phyloP scores from a whole-genome alignment of 2,797 vertebrate species.

The Poecilia picta region DNA sequence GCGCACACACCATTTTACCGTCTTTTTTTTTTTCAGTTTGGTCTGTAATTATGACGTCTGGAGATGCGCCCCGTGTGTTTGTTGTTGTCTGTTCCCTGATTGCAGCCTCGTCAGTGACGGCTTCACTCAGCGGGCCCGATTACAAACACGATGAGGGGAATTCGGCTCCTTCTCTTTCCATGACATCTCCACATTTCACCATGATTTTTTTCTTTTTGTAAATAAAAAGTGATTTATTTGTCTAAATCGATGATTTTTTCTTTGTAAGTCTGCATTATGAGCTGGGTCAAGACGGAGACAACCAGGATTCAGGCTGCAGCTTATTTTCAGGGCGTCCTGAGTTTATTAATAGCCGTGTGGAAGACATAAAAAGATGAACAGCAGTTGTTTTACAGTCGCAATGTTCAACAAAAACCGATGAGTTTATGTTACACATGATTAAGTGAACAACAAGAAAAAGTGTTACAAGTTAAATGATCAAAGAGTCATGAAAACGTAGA shows the following conservation, averaged over 20 bases:
- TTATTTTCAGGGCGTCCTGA: neutral
- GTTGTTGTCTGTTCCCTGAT: constrained; percentile 63
- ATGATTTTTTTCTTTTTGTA: neutral
- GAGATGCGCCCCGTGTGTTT: constrained; percentile 65
- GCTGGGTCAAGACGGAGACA: neutral
- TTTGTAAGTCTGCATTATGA: neutral
- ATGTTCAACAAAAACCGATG: neutral
- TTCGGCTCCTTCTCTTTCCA: constrained; percentile 26
- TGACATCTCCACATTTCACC: constrained; percentile 8
- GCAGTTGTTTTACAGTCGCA: neutral
- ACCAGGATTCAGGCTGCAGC: neutral
- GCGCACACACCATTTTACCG: constrained; percentile 30
- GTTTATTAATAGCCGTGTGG: neutral
- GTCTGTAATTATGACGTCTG: constrained; percentile 75
- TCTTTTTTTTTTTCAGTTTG: constrained; percentile 36
- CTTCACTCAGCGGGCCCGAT: constrained; percentile 35
- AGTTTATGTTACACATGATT: neutral
- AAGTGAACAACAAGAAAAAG: neutral
- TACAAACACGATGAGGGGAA: constrained; percentile 26
- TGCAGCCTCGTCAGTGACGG: constrained; percentile 21
- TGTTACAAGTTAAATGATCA: neutral
- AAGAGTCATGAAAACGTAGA: neutral
- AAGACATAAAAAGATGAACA: neutral
- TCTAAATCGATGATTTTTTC: neutral
- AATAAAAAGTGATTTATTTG: neutral